Percentiles rank a stretch among this genome's conserved stretches.
These are phyloP conservation scores for Mesocricetus auratus DNA, from an alignment of 2,113 vertebrate species.

Conservation along the genomic window DNA sequence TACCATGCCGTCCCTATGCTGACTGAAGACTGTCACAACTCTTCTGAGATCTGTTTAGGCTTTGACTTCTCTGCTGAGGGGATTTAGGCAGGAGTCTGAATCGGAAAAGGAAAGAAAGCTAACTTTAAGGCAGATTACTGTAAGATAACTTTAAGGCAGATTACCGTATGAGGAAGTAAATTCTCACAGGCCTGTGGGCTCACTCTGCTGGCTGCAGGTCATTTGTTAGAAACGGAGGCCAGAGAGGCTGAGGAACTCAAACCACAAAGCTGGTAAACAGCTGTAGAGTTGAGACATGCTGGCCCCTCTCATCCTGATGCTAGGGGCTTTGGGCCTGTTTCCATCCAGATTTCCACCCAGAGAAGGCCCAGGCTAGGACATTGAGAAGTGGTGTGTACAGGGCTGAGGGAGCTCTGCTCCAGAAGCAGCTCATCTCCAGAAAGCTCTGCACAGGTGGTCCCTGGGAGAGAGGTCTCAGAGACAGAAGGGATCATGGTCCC, in stretches of 20 bases:
- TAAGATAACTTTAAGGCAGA: not conserved
- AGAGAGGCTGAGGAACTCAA: not conserved
- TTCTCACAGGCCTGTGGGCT: not conserved
- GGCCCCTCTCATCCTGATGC: not conserved
- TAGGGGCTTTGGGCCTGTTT: not conserved
- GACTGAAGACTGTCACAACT: not conserved
- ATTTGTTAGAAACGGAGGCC: not conserved
- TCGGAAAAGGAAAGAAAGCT: constrained; percentile 9
- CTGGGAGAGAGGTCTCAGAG: not conserved
- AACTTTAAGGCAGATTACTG: not conserved
- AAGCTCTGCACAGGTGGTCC: not conserved
- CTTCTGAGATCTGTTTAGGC: not conserved
- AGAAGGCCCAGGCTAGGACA: not conserved
- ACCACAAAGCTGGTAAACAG: not conserved
- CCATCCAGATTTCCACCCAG: not conserved
- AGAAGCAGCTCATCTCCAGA: not conserved
- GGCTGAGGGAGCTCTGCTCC: not conserved
- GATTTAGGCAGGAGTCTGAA: not conserved
- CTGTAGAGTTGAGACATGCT: not conserved
- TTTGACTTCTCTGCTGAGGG: not conserved
- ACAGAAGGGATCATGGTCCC: not conserved
- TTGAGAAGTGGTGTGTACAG: not conserved
- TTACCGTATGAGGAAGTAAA: not conserved
- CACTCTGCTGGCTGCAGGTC: not conserved
- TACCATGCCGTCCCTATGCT: rapidly evolving